Evolutionary conservation across 2,888 invertebrate genomes (phyloP), one percentile per base, ranked within the genome.

Genomic region (Saturnia japonica): DNA sequence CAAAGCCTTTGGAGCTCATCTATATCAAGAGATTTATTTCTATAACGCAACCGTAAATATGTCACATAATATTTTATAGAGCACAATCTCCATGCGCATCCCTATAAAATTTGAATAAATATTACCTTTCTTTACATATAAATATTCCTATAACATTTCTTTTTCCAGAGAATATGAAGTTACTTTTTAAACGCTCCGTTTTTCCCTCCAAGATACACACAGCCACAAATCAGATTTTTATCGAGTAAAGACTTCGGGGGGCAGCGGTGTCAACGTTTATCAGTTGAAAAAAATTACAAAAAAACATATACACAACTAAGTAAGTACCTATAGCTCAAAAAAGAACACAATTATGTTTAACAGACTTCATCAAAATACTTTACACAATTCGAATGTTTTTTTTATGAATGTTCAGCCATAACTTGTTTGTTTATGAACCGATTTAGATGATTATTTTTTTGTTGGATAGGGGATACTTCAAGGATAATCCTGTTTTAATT

Each of bases 211-310:
- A 45, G 54, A 72, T 66, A 72, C 40, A 68, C 45, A 51, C 66
- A 40, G 60, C 28, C 47, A 68, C 45, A 74, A 73, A 74, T 73
- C 72, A 34, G 71, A 71, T 70, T 71, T 73, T 69, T 57, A 57
- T 22, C 57, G n/a, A 57, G 42, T 43, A 45, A 40, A 64, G 64
- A 22, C 64, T 25, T 60, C 19, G 25, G 40, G 16, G 64, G n/a
- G 40, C 34, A 40, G 62, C 62, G 34, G 19, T 64, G 11, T n/a
- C 40, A 19, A 40, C 14, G 64, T 40, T n/a, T 64, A 16, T 22
- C 9, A 60, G 19, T 25, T 57, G 12, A 11, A 28, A 14, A 19
- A 60, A 60, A 54, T 54, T 9, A 54, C 22, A 54, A 62, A 28
- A 34, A 11, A 25, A 4, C 4, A 25, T n/a, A 2, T 14, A 25